A percentile compares a stretch with the other conserved stretches of the same genome.
Conservation (phyloP, 1,140 invertebrate genomes). For the Oscheius sp. region DNA sequence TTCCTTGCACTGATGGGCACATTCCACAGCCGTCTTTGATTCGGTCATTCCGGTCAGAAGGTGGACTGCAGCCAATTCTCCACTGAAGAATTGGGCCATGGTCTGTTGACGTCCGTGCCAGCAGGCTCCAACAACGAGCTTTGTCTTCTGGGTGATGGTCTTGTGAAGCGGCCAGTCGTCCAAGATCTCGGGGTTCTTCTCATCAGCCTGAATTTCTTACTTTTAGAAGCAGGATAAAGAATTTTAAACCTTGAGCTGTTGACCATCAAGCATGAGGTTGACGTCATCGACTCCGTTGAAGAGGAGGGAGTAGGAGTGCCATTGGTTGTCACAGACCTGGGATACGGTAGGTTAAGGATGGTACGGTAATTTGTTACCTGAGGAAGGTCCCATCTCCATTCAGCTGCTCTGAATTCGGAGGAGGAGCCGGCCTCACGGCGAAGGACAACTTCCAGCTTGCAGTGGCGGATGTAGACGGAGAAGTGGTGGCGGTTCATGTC, state of each 20-base stretch:
- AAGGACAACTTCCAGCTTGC: conserved; percentile 85
- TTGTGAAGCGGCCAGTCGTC: conserved; percentile 99
- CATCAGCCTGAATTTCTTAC: too few species aligned
- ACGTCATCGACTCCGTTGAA: conserved; percentile 77
- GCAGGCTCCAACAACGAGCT: conserved; percentile 88
- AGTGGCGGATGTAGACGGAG: conserved; percentile 90
- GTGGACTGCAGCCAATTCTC: conserved; percentile 47
- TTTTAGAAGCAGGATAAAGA: too few species aligned
- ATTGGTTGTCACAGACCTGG: conserved; percentile 84
- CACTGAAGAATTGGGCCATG: conserved; percentile 58
- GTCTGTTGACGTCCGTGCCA: conserved; percentile 76
- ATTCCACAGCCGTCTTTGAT: conserved; percentile 41
- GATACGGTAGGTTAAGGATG: not conserved
- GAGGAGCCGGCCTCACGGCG: conserved; percentile 84
- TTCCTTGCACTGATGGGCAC: conserved; percentile 48
- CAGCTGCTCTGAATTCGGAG: conserved; percentile 92
- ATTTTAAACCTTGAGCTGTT: conserved; percentile 74
- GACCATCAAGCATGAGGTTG: conserved; percentile 71
- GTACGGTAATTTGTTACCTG: conserved; percentile 59
- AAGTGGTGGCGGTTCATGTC: conserved; percentile 92
- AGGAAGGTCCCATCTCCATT: conserved; percentile 90
- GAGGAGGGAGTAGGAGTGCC: conserved; percentile 95
- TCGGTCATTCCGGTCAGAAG: conserved; percentile 52
- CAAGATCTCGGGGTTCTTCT: conserved; percentile 79
- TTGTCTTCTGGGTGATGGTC: conserved; percentile 86